Conservation (phyloP, 2,888 invertebrate genomes). For the Philonicus albiceps region DNA sequence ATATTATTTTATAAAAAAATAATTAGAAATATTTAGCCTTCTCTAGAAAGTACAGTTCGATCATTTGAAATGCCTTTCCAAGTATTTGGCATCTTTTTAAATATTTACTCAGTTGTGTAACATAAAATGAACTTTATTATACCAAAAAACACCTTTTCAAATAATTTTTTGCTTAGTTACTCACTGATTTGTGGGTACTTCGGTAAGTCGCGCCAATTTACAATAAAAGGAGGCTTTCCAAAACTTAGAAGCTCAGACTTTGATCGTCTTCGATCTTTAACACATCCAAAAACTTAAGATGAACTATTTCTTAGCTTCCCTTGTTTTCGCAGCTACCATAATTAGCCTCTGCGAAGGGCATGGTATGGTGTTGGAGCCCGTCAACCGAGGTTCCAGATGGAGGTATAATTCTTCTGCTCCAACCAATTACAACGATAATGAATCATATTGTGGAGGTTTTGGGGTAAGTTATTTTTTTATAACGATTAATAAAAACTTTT, state of each 20-base stretch:
- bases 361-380: conserved; percentile 12
- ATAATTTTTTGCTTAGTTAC: background rate
- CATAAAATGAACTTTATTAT: background rate
- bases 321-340: background rate
- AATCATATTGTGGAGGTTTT: conserved; percentile 1
- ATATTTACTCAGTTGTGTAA: background rate
- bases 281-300: background rate
- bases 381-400: background rate
- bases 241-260: background rate
- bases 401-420: background rate
- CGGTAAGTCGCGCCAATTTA: background rate
- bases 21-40: background rate
- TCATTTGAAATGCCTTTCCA: background rate
- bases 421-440: conserved; percentile 6
- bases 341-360: background rate
- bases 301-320: background rate
- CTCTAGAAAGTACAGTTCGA: background rate
- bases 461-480: background rate
- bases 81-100: background rate
- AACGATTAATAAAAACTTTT: background rate
- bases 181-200: background rate
- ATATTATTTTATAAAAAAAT: too few relatives aligned
- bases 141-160: background rate
- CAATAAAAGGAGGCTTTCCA: background rate
- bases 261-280: background rate